Evolutionary conservation across 2,797 vertebrate species (phyloP).

Genomic region (Malurus leucopterus): DNA sequence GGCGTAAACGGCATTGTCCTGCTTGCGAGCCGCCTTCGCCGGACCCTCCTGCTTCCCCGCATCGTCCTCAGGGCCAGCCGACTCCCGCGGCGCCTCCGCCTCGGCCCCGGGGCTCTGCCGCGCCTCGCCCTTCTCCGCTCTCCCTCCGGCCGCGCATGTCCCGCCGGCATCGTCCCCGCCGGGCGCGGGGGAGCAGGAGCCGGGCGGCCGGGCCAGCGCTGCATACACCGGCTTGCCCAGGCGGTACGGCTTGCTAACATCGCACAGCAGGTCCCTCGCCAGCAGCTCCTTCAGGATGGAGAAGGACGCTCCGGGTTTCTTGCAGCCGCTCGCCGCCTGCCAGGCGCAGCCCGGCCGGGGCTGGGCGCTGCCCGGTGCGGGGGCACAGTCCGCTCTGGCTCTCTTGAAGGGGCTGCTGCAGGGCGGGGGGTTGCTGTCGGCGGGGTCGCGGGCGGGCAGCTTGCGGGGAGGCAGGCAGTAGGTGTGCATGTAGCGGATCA

Average conservation of each 20-base stretch:
- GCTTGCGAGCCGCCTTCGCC: slow-evolving; percentile 53
- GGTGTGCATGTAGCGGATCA: slow-evolving; percentile 97
- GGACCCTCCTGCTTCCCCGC: not conserved
- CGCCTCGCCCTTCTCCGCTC: slow-evolving; percentile 13
- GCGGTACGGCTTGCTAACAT: slow-evolving; percentile 95
- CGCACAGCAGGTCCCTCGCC: slow-evolving; percentile 84
- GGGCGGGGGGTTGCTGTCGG: slow-evolving; percentile 66
- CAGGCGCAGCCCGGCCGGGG: not conserved
- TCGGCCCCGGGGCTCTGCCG: slow-evolving; percentile 63
- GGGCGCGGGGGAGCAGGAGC: slow-evolving; percentile 8
- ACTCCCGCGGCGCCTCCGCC: slow-evolving; percentile 26
- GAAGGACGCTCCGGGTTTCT: slow-evolving; percentile 65
- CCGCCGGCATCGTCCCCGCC: not conserved
- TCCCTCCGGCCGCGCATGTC: not conserved
- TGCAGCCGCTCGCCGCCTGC: not conserved
- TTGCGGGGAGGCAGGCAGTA: slow-evolving; percentile 92
- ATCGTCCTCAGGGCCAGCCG: not conserved
- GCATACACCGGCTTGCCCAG: slow-evolving; percentile 88
- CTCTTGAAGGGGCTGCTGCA: slow-evolving; percentile 66
- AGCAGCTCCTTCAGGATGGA: slow-evolving; percentile 92
- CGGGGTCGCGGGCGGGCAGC: slow-evolving; percentile 73
- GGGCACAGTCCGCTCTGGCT: slow-evolving; percentile 34
- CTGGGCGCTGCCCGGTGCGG: not conserved
- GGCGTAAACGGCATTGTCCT: slow-evolving; percentile 71
- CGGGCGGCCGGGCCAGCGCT: slow-evolving; percentile 40